Conservation (phyloP, 2,888 invertebrate species). For the Leucophora obtusa region DNA sequence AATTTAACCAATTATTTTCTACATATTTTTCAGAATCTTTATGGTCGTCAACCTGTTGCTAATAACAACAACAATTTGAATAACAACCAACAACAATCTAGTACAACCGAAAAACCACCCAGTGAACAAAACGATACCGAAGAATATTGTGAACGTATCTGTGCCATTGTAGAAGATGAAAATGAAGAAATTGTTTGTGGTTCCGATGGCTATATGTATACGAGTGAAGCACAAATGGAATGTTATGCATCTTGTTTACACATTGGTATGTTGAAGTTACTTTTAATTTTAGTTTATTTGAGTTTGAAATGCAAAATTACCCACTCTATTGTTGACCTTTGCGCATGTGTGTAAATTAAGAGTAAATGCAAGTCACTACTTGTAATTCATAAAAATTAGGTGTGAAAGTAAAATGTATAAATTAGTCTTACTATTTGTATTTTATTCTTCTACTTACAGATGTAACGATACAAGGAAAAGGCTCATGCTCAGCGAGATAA, state of each 20-base stretch:
- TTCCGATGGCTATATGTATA: conserved; percentile 77
- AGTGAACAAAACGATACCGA: conserved; percentile 71
- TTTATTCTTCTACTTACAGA: conserved; percentile 68
- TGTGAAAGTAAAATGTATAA: conserved; percentile 15
- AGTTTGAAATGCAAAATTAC: neutral
- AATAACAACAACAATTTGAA: conserved; percentile 1
- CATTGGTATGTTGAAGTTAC: conserved; percentile 71
- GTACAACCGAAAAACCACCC: conserved; percentile 55
- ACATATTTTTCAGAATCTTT: conserved; percentile 64
- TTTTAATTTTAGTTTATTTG: neutral
- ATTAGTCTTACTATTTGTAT: conserved; percentile 1
- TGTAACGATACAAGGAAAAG: conserved; percentile 76
- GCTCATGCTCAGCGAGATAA: conserved; percentile 74
- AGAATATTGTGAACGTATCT: conserved; percentile 75
- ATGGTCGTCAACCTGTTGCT: conserved; percentile 66
- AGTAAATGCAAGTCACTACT: neutral
- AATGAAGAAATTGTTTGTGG: conserved; percentile 77
- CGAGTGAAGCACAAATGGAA: conserved; percentile 76
- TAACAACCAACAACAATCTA: neutral
- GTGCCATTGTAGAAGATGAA: conserved; percentile 76
- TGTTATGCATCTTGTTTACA: conserved; percentile 76
- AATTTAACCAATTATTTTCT: conserved; percentile 3
- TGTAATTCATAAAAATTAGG: conserved; percentile 26
- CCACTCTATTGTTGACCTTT: neutral
- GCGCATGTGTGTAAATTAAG: conserved; percentile 10